Conservation (phyloP, 2,797 vertebrate genomes). For the Crypturellus tataupa region DNA sequence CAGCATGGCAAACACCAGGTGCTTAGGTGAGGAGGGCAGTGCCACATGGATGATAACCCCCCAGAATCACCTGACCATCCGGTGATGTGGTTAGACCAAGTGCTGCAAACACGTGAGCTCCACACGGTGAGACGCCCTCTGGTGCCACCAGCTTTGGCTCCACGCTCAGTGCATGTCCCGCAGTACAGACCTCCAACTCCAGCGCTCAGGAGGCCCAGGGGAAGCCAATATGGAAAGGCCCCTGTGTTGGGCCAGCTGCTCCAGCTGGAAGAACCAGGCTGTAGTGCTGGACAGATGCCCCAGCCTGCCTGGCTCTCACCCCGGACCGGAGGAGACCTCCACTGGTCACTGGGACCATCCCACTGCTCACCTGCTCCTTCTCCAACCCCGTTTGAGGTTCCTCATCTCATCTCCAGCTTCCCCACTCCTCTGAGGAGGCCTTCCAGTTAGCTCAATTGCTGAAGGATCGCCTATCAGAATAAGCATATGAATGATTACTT, state of each 20-base stretch:
- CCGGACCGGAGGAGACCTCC: neutral
- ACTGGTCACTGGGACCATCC: neutral
- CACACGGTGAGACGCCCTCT: neutral
- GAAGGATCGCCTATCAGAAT: slow-evolving; percentile 51
- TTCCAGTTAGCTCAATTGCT: slow-evolving; percentile 57
- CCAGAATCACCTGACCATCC: neutral
- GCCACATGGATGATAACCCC: neutral
- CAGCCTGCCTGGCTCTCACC: neutral
- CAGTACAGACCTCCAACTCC: neutral
- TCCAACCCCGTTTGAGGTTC: neutral
- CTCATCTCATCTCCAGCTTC: slow-evolving; percentile 70
- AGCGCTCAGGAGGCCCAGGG: neutral
- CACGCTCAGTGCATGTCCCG: neutral
- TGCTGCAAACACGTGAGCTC: neutral
- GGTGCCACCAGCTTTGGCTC: neutral
- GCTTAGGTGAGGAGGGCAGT: neutral
- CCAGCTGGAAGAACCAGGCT: rapidly evolving
- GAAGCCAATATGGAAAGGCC: neutral
- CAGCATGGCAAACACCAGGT: neutral
- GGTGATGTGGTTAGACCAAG: neutral
- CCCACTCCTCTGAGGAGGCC: slow-evolving; percentile 67
- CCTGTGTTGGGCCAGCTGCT: neutral
- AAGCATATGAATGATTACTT: neutral
- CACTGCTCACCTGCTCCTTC: slow-evolving; percentile 42
- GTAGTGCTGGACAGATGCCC: neutral